Conservation (phyloP, 2,797 vertebrate genomes). For the Antennarius maculatus region DNA sequence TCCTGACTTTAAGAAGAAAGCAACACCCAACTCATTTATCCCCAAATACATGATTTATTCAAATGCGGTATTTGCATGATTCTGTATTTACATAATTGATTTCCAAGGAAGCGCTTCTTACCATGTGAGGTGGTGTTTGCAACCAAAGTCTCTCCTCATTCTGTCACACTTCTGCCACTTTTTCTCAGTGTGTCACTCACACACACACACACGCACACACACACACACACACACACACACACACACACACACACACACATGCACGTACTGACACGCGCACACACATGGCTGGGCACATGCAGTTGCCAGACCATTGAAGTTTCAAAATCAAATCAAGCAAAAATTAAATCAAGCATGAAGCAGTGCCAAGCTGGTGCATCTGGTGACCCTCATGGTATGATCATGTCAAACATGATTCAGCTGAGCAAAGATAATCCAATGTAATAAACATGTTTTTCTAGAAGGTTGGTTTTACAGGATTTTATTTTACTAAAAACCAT, state of each 20-base stretch:
- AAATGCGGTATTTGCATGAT: constrained; percentile 76
- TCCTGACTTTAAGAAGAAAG: constrained; percentile 48
- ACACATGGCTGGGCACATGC: constrained; percentile 10
- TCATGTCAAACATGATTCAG: constrained; percentile 50
- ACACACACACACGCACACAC: constrained; percentile 7
- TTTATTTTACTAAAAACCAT: too few species aligned
- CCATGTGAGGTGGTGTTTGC: constrained; percentile 55
- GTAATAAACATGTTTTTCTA: constrained; percentile 19
- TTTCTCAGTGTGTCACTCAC: neutral
- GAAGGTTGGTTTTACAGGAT: neutral
- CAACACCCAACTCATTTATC: constrained; percentile 54
- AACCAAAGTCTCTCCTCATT: constrained; percentile 67
- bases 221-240: constrained; percentile 6
- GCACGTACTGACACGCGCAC: constrained; percentile 8
- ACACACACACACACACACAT: neutral
- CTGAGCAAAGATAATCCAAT: constrained; percentile 51
- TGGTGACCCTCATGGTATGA: constrained; percentile 63
- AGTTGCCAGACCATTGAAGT: constrained; percentile 37
- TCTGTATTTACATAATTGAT: constrained; percentile 80
- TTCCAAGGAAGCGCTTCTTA: constrained; percentile 70
- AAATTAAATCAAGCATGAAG: constrained; percentile 66
- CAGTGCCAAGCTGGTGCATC: constrained; percentile 59
- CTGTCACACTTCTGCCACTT: constrained; percentile 28
- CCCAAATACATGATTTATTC: constrained; percentile 73
- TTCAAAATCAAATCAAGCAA: constrained; percentile 29